Evolutionary conservation across 1,140 invertebrate species (phyloP).

Genomic region (Rhysida immarginata): DNA sequence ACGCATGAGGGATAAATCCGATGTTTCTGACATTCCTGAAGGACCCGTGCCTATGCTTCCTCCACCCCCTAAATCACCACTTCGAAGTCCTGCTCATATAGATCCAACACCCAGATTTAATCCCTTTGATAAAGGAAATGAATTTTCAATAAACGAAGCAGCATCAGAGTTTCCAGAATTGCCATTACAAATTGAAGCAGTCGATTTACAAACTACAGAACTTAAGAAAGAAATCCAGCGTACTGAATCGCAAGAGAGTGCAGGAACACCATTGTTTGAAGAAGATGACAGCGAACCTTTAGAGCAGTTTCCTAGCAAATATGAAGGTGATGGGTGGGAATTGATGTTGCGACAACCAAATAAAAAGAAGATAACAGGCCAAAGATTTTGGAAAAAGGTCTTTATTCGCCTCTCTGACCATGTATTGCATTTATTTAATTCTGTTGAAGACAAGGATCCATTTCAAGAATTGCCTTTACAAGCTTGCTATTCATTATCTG

Average conservation of each 20-base stretch:
- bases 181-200: conserved; percentile 8
- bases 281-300: conserved; percentile 85
- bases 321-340: conserved; percentile 80
- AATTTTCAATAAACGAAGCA: conserved; percentile 30
- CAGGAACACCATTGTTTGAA: conserved; percentile 62
- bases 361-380: conserved; percentile 96
- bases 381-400: conserved; percentile 95
- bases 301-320: conserved; percentile 70
- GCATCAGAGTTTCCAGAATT: conserved; percentile 15
- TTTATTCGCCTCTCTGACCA: conserved; percentile 70
- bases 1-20: conserved; percentile 10
- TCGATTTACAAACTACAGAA: neutral
- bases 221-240: conserved; percentile 23
- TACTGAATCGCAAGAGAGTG: conserved; percentile 51
- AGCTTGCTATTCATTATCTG: conserved; percentile 28
- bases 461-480: conserved; percentile 81
- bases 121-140: conserved; percentile 73
- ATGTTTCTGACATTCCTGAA: neutral
- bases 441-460: conserved; percentile 69
- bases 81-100: conserved; percentile 3
- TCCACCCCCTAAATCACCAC: conserved; percentile 7
- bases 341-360: conserved; percentile 89
- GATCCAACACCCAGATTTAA: conserved; percentile 42
- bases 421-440: conserved; percentile 70
- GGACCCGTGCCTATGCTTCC: neutral